Conservation (phyloP, 2,797 vertebrate species). For the Megaceryle alcyon region DNA sequence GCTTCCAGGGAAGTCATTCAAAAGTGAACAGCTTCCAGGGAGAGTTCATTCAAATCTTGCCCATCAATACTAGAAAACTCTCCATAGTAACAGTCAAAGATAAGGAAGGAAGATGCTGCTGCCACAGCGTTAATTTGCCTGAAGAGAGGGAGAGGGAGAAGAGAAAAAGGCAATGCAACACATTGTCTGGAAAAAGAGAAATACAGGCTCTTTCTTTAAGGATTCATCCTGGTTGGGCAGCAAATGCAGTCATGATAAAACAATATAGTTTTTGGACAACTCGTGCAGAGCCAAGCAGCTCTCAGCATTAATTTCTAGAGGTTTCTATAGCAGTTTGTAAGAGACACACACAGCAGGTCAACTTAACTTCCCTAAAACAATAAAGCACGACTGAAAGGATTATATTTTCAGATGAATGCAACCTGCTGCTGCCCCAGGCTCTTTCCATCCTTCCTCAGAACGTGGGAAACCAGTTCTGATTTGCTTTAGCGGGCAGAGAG, state of each 20-base stretch:
- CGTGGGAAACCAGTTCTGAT: not conserved
- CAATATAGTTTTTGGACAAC: not conserved
- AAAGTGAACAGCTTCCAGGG: not conserved
- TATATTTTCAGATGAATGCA: not conserved
- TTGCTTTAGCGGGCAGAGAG: not conserved
- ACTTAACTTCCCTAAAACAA: not conserved
- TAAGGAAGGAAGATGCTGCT: not conserved
- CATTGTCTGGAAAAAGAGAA: not conserved
- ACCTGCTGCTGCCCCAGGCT: not conserved
- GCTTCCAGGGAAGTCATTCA: not conserved
- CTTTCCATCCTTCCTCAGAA: not conserved
- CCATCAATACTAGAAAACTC: not conserved
- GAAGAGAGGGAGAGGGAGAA: not conserved
- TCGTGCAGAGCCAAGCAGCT: not conserved
- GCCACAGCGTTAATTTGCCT: not conserved
- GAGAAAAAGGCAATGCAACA: not conserved
- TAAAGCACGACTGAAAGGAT: accelerated
- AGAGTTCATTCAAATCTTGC: not conserved
- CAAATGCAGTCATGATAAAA: not conserved
- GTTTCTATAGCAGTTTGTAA: not conserved
- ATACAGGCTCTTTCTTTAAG: not conserved
- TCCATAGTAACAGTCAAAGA: not conserved
- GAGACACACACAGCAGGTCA: not conserved
- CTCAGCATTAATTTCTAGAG: not conserved
- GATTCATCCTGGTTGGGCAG: not conserved